Conservation (phyloP, 2,113 vertebrate genomes). For the Dendrocopos noguchii region DNA sequence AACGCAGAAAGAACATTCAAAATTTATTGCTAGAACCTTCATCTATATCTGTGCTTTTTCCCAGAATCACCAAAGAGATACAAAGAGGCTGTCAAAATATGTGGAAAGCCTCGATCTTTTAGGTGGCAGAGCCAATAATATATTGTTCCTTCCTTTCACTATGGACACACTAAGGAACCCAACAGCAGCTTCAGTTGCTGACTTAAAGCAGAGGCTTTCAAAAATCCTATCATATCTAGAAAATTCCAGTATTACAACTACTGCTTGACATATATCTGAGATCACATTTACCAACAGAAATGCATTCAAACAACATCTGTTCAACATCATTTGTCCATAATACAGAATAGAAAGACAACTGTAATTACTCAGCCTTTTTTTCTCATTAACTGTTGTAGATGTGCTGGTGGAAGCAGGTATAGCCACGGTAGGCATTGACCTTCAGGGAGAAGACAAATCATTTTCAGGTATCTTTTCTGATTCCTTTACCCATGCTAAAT, state of each 20-base stretch:
- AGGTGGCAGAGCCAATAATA: not conserved
- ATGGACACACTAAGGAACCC: not conserved
- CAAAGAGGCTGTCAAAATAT: not conserved
- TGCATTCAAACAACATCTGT: not conserved
- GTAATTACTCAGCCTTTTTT: not conserved
- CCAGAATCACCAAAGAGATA: not conserved
- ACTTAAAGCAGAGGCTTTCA: not conserved
- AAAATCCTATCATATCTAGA: not conserved
- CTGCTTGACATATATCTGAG: not conserved
- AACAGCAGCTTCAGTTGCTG: not conserved
- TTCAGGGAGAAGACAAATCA: not conserved
- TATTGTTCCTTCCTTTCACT: not conserved
- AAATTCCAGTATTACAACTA: not conserved
- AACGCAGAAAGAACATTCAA: not conserved
- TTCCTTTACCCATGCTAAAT: not conserved
- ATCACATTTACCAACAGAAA: not conserved
- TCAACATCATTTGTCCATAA: not conserved
- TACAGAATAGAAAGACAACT: not conserved
- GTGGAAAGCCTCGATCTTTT: not conserved
- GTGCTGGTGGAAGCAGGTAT: not conserved
- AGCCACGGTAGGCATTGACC: not conserved
- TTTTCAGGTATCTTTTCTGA: not conserved
- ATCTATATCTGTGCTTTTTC: not conserved
- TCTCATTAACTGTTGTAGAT: not conserved
- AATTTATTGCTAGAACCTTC: not conserved